These are phyloP conservation scores for Phrynocephalus guinanensis DNA, from an alignment of 2,797 vertebrate genomes.

Conservation along the genomic window DNA sequence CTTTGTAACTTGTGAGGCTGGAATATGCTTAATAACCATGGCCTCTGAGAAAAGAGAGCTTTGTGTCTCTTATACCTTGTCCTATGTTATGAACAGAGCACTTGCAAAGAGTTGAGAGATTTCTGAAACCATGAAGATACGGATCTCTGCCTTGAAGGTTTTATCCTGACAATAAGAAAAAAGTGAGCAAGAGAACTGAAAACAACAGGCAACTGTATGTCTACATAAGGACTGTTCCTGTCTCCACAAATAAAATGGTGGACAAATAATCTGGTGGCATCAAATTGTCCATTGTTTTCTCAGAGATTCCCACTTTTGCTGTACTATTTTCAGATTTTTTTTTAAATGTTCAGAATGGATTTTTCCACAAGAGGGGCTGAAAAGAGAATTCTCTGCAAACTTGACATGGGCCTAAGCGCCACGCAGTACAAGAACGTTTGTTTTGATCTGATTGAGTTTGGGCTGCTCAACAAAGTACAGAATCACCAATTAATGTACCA, in stretches of 20 bases:
- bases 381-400: too few relatives aligned
- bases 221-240: too few relatives aligned
- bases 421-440: too few relatives aligned
- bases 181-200: not conserved
- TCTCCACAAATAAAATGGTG: not conserved
- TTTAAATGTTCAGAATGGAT: too few relatives aligned
- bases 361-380: too few relatives aligned
- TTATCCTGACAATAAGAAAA: not conserved
- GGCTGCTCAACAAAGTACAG: too few relatives aligned
- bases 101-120: not conserved
- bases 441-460: too few relatives aligned
- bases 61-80: not conserved
- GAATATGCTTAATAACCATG: not conserved
- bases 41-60: not conserved
- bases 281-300: not conserved
- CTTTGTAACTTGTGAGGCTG: not conserved
- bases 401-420: too few relatives aligned
- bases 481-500: too few relatives aligned
- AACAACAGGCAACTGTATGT: not conserved
- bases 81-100: not conserved
- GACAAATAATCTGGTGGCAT: too few relatives aligned
- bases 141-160: not conserved
- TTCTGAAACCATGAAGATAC: not conserved
- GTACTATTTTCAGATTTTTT: too few relatives aligned
- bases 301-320: too few relatives aligned